phyloP scores from a whole-genome alignment of 2,797 vertebrate genomes.

The Rhadinocentrus ornatus region DNA sequence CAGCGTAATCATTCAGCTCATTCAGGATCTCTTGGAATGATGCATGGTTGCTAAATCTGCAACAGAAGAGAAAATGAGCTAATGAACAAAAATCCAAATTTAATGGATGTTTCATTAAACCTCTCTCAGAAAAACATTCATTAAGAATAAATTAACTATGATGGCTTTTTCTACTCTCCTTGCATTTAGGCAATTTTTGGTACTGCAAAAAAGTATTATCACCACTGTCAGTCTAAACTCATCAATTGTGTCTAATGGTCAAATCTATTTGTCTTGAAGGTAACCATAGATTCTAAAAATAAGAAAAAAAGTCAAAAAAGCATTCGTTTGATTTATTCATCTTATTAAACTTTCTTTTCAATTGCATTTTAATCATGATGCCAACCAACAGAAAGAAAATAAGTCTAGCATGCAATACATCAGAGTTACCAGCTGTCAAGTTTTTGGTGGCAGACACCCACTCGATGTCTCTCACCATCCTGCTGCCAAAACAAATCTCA shows the following conservation, averaged over 20 bases:
- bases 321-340: background rate
- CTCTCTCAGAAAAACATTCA: background rate
- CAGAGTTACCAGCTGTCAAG: background rate
- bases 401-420: background rate
- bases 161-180: background rate
- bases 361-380: background rate
- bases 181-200: background rate
- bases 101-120: background rate
- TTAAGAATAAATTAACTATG: background rate
- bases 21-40: constrained; percentile 94
- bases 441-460: background rate
- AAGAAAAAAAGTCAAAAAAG: too few species aligned
- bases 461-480: background rate
- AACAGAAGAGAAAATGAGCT: constrained; percentile 14
- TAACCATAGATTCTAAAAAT: too few species aligned
- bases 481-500: background rate
- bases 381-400: background rate
- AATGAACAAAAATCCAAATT: background rate
- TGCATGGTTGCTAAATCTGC: constrained; percentile 92
- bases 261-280: background rate
- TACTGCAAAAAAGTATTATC: background rate
- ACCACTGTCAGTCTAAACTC: background rate
- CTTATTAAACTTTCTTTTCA: background rate
- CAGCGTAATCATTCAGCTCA: constrained; percentile 93
- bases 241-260: background rate